Percentiles rank a stretch among this genome's conserved stretches.
phyloP scores from a whole-genome alignment of 2,113 vertebrate species.

The Corapipo altera region DNA sequence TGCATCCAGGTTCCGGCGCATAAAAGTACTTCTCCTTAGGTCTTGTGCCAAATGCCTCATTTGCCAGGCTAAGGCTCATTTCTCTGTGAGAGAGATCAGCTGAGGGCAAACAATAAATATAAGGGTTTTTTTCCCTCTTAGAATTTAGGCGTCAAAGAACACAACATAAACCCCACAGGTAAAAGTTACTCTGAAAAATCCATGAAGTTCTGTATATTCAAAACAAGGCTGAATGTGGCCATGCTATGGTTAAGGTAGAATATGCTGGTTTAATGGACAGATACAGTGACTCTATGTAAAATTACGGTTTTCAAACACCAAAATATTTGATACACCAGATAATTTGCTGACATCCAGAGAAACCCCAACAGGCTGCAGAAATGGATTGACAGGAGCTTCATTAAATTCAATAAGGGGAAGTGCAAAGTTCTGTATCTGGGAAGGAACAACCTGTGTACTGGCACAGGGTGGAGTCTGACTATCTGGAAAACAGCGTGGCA shows the following conservation, averaged over 20 bases:
- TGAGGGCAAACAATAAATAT: constrained; percentile 37
- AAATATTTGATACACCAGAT: neutral
- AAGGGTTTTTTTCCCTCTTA: neutral
- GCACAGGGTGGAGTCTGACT: neutral
- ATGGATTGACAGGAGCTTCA: neutral
- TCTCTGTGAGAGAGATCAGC: constrained; percentile 42
- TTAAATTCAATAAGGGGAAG: neutral
- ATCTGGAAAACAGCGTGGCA: neutral
- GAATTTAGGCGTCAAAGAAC: neutral
- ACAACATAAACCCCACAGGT: neutral
- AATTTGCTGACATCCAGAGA: neutral
- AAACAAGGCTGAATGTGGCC: neutral
- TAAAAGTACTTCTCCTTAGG: constrained; percentile 56
- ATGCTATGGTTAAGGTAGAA: neutral
- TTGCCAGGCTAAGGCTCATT: constrained; percentile 47
- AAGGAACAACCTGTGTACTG: neutral
- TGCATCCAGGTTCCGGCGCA: constrained; percentile 47
- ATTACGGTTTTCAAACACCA: neutral
- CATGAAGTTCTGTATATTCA: neutral
- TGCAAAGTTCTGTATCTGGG: neutral
- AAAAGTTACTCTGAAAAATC: neutral
- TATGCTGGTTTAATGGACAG: neutral
- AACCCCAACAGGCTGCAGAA: neutral
- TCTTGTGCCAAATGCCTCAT: constrained; percentile 53
- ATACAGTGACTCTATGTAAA: neutral